Conservation (phyloP, 2,888 invertebrate genomes). For the Icerya purchasi region DNA sequence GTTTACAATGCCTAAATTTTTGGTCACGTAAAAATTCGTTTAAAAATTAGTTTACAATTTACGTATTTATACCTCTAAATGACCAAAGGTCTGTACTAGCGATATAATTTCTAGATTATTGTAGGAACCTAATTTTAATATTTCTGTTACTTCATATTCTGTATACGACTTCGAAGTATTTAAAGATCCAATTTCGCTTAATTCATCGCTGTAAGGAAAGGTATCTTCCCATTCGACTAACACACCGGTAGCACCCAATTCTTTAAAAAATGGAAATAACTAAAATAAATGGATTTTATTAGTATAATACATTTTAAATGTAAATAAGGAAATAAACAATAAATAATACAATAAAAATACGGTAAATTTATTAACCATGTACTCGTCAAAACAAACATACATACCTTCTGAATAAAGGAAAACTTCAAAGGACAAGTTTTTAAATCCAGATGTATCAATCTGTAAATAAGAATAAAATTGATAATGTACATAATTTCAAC, state of each 20-base stretch:
- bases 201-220: slow-evolving; percentile 48
- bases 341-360: too few relatives aligned
- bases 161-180: slow-evolving; percentile 38
- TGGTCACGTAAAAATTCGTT: too few relatives aligned
- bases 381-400: slow-evolving; percentile 13
- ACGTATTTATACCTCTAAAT: slow-evolving; percentile 50
- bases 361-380: too few relatives aligned
- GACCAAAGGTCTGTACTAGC: slow-evolving; percentile 69
- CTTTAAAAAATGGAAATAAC: slow-evolving; percentile 37
- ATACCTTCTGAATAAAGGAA: slow-evolving; percentile 33
- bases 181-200: slow-evolving; percentile 22
- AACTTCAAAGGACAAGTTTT: slow-evolving; percentile 51
- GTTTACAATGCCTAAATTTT: too few relatives aligned
- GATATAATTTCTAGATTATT: slow-evolving; percentile 45
- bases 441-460: slow-evolving; percentile 47
- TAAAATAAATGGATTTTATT: slow-evolving; percentile 23
- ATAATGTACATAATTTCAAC: too few relatives aligned
- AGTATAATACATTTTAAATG: too few relatives aligned
- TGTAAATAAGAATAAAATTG: too few relatives aligned
- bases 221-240: slow-evolving; percentile 78
- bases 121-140: slow-evolving; percentile 41
- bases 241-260: slow-evolving; percentile 58
- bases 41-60: too few relatives aligned
- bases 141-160: slow-evolving; percentile 38
- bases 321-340: too few relatives aligned